Evolutionary conservation across 2,888 invertebrate genomes (phyloP), one percentile per base, ranked within the genome.

Genomic region (Chloroclystis v-ata): DNA sequence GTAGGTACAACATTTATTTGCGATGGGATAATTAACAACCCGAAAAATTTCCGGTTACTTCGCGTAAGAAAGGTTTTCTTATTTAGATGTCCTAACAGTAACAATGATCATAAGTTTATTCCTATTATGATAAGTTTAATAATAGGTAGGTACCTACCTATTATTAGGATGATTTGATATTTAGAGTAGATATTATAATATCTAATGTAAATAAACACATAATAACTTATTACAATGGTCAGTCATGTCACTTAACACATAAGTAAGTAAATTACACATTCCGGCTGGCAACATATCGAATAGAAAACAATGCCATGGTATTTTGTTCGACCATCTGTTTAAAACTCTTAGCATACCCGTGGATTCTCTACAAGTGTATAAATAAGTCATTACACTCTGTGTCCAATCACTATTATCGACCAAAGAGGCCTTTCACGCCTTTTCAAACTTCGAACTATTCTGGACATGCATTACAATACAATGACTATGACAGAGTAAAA

Each of bases 391-490:
- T 54, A 61, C 57, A 57, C 54, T 57, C 61, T 46, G 58, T 42
- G 56, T 60, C 64, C 60, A 64, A 60, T 65, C 57, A 53, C 60
- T 58, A 65, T 64, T 62, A 65, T 65, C 61, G 57, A 48, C 63
- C 60, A 50, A 57, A 60, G 68, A 68, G 71, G 69, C 61, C 72
- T 75, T 77, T 73, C 74, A 72, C 70, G 65, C 64, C 56, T 63
- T 64, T 49, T 52, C 52, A 55, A 62, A 67, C 60, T 55, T 64
- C 57, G 61, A 58, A 75, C 77, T 10, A 45, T 43, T 49, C 41
- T 45, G 42, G 44, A 71, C 72, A 52, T 65, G 69, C 59, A 75
- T 81, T 69, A 74, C 56, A 76, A 78, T 69, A 74, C 56, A 76
- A 78, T 78, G 68, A 78, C 78, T 79, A 79, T 41, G 25, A 0